Conservation (phyloP, 2,113 vertebrate genomes). For the Gymnorhina tibicen region DNA sequence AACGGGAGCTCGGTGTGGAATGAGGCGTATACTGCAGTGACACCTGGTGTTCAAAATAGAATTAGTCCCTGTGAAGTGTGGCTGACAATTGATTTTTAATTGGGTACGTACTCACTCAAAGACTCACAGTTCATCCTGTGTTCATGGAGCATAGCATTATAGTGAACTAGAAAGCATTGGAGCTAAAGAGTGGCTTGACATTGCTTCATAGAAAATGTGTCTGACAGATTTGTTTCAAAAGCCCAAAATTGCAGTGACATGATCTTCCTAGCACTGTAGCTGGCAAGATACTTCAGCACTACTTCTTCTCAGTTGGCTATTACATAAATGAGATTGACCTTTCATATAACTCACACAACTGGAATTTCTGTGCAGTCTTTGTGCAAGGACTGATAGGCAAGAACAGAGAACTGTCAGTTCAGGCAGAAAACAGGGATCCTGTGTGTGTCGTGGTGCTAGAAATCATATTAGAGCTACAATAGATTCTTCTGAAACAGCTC, state of each 20-base stretch:
- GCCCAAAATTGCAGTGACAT: neutral
- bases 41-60: conserved; percentile 50
- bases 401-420: neutral
- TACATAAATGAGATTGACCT: conserved; percentile 6
- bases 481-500: neutral
- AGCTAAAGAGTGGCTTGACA: neutral
- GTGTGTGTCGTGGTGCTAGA: neutral
- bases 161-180: neutral
- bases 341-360: neutral
- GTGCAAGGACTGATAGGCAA: neutral
- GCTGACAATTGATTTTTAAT: neutral
- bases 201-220: neutral
- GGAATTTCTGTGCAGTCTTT: neutral
- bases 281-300: neutral
- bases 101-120: neutral
- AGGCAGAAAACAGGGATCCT: neutral
- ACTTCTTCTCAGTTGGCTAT: neutral
- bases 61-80: neutral
- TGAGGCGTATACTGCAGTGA: conserved; percentile 25
- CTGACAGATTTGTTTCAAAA: conserved; percentile 16
- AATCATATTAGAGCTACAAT: neutral
- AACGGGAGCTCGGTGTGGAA: neutral
- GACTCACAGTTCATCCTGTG: neutral
- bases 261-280: neutral
- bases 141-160: neutral